phyloP scores from a whole-genome alignment of 2,888 invertebrate species.

The Hofmannophila pseudospretella region DNA sequence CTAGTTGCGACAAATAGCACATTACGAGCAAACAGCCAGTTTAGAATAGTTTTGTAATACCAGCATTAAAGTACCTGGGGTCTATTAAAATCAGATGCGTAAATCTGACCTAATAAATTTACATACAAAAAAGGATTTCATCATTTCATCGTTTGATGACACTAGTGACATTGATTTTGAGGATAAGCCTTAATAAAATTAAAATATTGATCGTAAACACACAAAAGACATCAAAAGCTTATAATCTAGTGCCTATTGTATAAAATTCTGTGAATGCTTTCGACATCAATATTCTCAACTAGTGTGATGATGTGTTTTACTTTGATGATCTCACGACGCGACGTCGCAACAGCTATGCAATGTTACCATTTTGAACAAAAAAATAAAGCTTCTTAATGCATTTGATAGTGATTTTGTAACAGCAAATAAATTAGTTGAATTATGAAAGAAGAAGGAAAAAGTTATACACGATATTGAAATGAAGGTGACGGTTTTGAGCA shows the following conservation, averaged over 20 bases:
- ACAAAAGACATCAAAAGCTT: background rate
- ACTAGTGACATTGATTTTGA: too few relatives aligned
- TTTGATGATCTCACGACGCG: background rate
- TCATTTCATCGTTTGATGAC: too few relatives aligned
- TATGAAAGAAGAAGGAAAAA: too few relatives aligned
- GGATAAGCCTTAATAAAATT: too few relatives aligned
- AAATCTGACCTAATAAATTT: background rate
- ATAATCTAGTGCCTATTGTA: background rate
- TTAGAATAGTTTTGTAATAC: constrained; percentile 22
- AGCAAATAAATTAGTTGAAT: too few relatives aligned
- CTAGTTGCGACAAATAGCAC: constrained; percentile 11
- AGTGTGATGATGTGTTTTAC: background rate
- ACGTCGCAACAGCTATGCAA: background rate
- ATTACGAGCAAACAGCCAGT: constrained; percentile 15
- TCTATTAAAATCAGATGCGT: constrained; percentile 9
- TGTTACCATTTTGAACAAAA: background rate
- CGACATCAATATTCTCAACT: background rate
- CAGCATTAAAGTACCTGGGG: constrained; percentile 9
- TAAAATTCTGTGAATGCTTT: constrained; percentile 1
- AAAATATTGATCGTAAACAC: too few relatives aligned
- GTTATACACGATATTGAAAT: too few relatives aligned
- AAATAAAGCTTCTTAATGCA: background rate
- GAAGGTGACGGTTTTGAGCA: too few relatives aligned
- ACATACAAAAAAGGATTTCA: too few relatives aligned
- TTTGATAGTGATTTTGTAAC: too few relatives aligned